phyloP scores from a whole-genome alignment of 2,113 vertebrate genomes.

The Spizaetus ornatus region DNA sequence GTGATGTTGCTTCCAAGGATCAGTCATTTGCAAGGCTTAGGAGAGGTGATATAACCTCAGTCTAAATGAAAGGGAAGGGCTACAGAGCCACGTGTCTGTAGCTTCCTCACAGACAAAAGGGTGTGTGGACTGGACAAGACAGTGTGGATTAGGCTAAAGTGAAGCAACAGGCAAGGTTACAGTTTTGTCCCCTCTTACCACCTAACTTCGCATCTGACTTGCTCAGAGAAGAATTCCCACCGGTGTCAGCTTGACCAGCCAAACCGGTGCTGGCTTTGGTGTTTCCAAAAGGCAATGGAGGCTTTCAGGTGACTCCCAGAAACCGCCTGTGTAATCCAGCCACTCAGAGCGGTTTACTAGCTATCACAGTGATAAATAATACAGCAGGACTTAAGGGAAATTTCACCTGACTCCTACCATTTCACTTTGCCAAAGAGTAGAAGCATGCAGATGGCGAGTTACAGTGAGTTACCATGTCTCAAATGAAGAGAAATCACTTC shows the following conservation, averaged over 20 bases:
- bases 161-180: background rate
- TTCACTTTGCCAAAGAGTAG: background rate
- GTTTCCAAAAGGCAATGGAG: background rate
- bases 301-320: background rate
- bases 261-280: background rate
- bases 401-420: background rate
- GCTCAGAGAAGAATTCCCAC: background rate
- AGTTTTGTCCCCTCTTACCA: background rate
- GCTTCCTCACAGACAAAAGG: background rate
- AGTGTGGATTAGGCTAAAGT: background rate
- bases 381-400: background rate
- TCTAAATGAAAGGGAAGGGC: background rate
- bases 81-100: background rate
- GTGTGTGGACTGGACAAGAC: background rate
- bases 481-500: background rate
- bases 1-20: background rate
- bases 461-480: background rate
- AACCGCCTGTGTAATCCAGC: rapidly evolving
- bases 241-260: background rate
- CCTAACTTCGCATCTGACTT: background rate
- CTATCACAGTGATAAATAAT: background rate
- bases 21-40: background rate
- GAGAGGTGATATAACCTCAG: background rate
- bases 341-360: background rate
- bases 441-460: background rate